A percentile compares a stretch with the other conserved stretches of the same genome.
Evolutionary conservation across 1,140 invertebrate species (phyloP).

Genomic region (Caenorhabditis briggsae): DNA sequence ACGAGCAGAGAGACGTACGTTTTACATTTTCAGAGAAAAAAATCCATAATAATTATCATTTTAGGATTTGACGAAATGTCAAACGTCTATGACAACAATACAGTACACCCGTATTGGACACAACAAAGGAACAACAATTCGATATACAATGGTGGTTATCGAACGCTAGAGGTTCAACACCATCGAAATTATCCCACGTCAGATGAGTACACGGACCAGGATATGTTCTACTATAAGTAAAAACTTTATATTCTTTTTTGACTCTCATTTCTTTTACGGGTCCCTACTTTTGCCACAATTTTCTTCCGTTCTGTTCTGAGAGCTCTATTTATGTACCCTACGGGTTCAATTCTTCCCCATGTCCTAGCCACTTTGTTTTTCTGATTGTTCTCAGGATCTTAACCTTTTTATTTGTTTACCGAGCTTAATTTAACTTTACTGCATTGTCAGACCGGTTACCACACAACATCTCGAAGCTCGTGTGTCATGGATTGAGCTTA

Average conservation of each 20-base stretch:
- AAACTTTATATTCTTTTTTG: background rate
- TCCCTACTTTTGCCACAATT: background rate
- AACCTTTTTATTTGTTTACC: background rate
- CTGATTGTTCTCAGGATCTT: background rate
- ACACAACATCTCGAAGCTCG: slow-evolving; percentile 19
- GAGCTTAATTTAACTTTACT: background rate
- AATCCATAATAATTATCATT: background rate
- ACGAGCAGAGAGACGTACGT: slow-evolving; percentile 42
- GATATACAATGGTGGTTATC: slow-evolving; percentile 55
- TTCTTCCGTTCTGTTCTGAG: background rate
- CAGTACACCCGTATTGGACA: slow-evolving; percentile 36
- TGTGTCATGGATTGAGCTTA: slow-evolving; percentile 10
- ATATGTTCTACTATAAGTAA: slow-evolving; percentile 42
- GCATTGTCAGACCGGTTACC: background rate
- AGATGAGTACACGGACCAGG: slow-evolving; percentile 58
- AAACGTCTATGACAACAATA: slow-evolving; percentile 58
- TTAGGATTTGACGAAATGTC: slow-evolving; percentile 59
- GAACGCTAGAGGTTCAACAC: slow-evolving; percentile 51
- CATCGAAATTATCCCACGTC: slow-evolving; percentile 38
- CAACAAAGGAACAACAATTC: slow-evolving; percentile 22
- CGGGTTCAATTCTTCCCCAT: no score
- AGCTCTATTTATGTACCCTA: slow-evolving; percentile 6
- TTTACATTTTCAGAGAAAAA: background rate
- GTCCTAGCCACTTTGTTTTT: background rate
- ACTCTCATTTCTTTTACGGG: no score